Conservation (phyloP, 2,888 invertebrate species). For the Chaetoderma sp. region DNA sequence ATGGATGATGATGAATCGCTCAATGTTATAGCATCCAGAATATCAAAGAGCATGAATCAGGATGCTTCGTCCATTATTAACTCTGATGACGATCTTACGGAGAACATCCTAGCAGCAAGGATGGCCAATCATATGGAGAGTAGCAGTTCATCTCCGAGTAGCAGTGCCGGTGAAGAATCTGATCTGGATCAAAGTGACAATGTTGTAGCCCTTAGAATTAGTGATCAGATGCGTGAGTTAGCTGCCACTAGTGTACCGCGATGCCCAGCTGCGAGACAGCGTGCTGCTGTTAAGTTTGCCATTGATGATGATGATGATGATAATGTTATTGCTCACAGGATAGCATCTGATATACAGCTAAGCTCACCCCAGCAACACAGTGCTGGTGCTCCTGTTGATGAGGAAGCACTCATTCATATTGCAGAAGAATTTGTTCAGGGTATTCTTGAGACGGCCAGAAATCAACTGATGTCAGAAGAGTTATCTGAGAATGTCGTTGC, state of each 20-base stretch:
- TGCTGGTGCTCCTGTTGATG: neutral
- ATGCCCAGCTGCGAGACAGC: no score
- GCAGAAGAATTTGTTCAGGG: neutral
- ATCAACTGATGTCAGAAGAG: no score
- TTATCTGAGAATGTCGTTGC: no score
- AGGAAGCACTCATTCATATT: conserved; percentile 4
- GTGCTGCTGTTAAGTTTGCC: no score
- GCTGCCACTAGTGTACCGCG: no score
- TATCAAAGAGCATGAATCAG: neutral
- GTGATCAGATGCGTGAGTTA: neutral
- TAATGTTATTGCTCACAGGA: no score
- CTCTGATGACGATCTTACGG: neutral
- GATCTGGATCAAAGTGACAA: no score
- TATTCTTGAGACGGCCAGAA: neutral
- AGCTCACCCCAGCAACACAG: no score
- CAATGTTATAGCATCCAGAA: neutral
- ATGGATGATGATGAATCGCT: neutral
- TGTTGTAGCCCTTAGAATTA: neutral
- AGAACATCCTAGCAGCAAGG: neutral
- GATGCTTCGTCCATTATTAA: neutral
- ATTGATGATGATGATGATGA: no score
- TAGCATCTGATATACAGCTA: no score
- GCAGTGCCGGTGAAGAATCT: no score
- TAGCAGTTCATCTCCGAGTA: no score
- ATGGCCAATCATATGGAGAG: neutral